Evolutionary conservation across 2,113 vertebrate genomes (phyloP), one percentile per base, ranked within the genome.

Genomic region (Pseudorhombus dupliciocellatus): DNA sequence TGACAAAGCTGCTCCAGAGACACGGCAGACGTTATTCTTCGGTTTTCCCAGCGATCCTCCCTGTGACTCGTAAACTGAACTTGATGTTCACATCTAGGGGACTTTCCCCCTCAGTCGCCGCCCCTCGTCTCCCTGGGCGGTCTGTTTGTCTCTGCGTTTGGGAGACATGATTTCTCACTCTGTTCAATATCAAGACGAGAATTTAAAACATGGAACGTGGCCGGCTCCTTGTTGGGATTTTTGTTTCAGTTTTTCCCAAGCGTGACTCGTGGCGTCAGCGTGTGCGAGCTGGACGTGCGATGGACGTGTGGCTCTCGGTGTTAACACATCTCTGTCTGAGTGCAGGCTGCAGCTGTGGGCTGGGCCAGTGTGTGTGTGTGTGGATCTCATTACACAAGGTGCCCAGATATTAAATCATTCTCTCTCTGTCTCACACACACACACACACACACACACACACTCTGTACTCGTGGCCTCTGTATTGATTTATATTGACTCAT

Each of bases 401-500:
- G 64, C 78, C 73, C 75, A 73, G 42, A 84, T 86, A 80, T 84
- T 86, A 84, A 86, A 88, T 78, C 84, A 81, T 58, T 40, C 26
- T 21, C 28, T 21, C 34, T 78, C 84, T 79, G 54, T 40, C 26
- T 21, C 28, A 26, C 34, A 12, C 34, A 54, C 56, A 26, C 31
- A 15, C 53, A 2, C 56, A 15, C 63, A 55, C 74, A 48, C 68
- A 56, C 69, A 62, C 73, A 69, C 73, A 59, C 62, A 55, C 66
- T 57, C 66, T 4, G 52, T 1, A 11, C 60, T 54, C 16, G 10
- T 22, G 25, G 74, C 56, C 67, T 79, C 57, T 66, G 30, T 81
- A 90, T 90, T 88, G 88, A 90, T 88, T 90, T 81, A 84, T 88
- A 79, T 81, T 70, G 81, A 80, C 72, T 80, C 46, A 0, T 5